These are phyloP conservation scores for Progne subis DNA, from an alignment of 2,113 vertebrate species.

Conservation along the genomic window DNA sequence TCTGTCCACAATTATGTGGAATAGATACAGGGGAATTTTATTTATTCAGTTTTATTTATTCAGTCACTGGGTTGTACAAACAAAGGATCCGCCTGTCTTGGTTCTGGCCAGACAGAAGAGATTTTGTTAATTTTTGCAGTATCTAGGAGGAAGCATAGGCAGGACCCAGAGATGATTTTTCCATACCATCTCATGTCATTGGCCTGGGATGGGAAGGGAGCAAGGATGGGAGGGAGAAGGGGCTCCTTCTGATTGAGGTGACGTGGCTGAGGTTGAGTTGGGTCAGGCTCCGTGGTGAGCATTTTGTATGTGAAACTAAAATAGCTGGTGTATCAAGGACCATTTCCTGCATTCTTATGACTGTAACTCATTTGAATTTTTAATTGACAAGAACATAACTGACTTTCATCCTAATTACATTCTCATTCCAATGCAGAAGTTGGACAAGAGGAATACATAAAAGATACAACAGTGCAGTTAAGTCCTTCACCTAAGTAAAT, in stretches of 20 bases:
- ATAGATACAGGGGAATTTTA: neutral
- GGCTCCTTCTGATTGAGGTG: neutral
- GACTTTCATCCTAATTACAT: neutral
- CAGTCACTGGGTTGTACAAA: neutral
- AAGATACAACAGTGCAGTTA: neutral
- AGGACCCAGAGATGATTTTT: neutral
- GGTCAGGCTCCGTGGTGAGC: neutral
- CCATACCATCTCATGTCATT: neutral
- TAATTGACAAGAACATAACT: neutral
- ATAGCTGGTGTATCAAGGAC: neutral
- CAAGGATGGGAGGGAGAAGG: neutral
- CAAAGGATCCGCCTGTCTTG: neutral
- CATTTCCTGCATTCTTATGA: neutral
- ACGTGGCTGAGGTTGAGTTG: accelerated
- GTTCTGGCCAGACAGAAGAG: neutral
- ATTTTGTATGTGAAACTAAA: neutral
- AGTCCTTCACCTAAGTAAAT: neutral
- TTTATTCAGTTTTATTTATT: neutral
- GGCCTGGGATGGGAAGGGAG: accelerated
- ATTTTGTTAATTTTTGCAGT: neutral
- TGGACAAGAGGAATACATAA: neutral
- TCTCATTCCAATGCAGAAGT: neutral
- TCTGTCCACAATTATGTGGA: neutral
- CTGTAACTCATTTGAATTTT: neutral
- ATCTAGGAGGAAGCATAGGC: neutral